A percentile compares a stretch with the other conserved stretches of the same genome.
phyloP scores from a whole-genome alignment of 2,797 vertebrate genomes.

The Toxotes lorentzi region DNA sequence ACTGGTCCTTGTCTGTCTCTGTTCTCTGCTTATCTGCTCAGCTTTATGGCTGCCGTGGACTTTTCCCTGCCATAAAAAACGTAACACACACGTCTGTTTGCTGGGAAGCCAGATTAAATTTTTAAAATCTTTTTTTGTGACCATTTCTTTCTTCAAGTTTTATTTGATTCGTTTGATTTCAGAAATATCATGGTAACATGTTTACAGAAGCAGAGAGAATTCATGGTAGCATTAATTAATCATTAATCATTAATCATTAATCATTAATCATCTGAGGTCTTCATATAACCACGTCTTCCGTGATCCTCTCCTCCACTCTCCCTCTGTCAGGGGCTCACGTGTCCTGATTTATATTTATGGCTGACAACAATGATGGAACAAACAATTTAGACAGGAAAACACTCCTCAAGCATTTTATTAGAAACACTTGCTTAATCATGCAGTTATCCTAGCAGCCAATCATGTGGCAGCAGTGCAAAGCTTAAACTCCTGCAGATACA shows the following conservation, averaged over 20 bases:
- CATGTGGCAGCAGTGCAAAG: too few relatives aligned
- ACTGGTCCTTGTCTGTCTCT: slow-evolving; percentile 25
- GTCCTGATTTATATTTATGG: slow-evolving; percentile 22
- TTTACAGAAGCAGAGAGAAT: neutral
- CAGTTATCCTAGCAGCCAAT: too few relatives aligned
- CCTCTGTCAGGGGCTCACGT: neutral
- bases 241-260: too few relatives aligned
- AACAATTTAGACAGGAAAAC: neutral
- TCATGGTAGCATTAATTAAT: neutral
- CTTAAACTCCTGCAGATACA: too few relatives aligned
- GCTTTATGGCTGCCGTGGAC: slow-evolving; percentile 70
- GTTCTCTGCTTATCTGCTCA: slow-evolving; percentile 41
- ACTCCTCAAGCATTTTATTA: too few relatives aligned
- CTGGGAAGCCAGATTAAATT: slow-evolving; percentile 28
- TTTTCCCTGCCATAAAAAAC: slow-evolving; percentile 75
- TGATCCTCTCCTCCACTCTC: too few relatives aligned
- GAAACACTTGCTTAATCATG: too few relatives aligned
- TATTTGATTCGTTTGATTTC: neutral
- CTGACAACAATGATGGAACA: slow-evolving; percentile 8
- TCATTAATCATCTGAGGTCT: neutral
- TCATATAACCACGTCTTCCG: neutral
- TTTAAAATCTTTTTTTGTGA: neutral
- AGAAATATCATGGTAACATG: neutral
- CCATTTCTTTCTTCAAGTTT: neutral
- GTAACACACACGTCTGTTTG: slow-evolving; percentile 29